These are phyloP conservation scores for Sardina pilchardus DNA, from an alignment of 2,113 vertebrate genomes.

Conservation along the genomic window DNA sequence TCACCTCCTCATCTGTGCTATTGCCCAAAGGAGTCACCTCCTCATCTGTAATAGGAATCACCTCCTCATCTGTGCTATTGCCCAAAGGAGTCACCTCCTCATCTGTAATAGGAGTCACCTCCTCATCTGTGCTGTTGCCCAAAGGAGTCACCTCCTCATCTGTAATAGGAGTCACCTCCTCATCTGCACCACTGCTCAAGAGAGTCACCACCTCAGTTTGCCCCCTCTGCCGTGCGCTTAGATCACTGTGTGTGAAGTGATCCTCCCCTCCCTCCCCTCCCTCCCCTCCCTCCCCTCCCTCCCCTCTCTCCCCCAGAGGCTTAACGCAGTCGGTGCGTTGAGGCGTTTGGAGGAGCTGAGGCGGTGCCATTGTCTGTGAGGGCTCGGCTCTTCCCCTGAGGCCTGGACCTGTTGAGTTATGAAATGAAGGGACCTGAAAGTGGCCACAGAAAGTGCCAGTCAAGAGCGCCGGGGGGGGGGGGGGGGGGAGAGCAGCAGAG, in stretches of 20 bases:
- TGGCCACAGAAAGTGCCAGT: constrained; percentile 35
- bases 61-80: too few relatives aligned
- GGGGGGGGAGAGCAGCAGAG: constrained; percentile 45
- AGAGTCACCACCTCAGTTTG: neutral
- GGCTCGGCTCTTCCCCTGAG: neutral
- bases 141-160: too few relatives aligned
- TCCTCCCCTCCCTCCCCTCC: neutral
- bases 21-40: too few relatives aligned
- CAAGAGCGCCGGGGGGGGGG: constrained; percentile 16
- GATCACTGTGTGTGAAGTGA: neutral
- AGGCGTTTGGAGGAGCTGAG: neutral
- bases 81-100: too few relatives aligned
- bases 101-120: too few relatives aligned
- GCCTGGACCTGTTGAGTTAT: neutral
- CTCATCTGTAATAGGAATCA: too few relatives aligned
- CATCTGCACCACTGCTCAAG: neutral
- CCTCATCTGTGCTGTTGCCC: too few relatives aligned
- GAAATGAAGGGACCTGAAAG: neutral
- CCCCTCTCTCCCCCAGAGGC: neutral
- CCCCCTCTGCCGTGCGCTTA: neutral
- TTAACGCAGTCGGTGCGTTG: neutral
- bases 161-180: too few relatives aligned
- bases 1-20: too few relatives aligned
- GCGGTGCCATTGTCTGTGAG: neutral
- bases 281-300: neutral